Evolutionary conservation across 1,140 invertebrate genomes (phyloP).

Genomic region (Paraescarpia echinospica): DNA sequence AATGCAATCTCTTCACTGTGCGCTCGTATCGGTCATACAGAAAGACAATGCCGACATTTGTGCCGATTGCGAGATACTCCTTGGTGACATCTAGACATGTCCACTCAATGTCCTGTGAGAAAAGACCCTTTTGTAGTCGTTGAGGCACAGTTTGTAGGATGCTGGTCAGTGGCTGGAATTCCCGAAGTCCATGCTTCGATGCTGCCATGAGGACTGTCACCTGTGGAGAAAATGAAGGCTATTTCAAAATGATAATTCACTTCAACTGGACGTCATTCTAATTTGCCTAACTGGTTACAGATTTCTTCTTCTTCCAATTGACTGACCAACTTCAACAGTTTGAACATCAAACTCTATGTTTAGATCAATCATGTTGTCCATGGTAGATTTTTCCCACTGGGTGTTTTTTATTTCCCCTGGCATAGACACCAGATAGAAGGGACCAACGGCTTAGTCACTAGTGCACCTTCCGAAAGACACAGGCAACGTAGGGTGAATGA

Average conservation of each 20-base stretch:
- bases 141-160: conserved; percentile 78
- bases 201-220: background rate
- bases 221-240: background rate
- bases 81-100: conserved; percentile 80
- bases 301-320: too few species aligned
- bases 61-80: conserved; percentile 81
- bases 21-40: conserved; percentile 79
- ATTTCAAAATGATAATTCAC: background rate
- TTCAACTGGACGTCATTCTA: background rate
- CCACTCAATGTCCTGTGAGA: conserved; percentile 75
- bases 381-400: too few species aligned
- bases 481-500: too few species aligned
- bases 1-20: conserved; percentile 67
- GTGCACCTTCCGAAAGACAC: too few species aligned
- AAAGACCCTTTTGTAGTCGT: conserved; percentile 75
- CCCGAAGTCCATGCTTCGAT: conserved; percentile 55
- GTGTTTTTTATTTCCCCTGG: too few species aligned
- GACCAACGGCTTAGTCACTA: too few species aligned
- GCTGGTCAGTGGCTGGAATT: conserved; percentile 79
- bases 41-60: conserved; percentile 82
- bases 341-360: too few species aligned
- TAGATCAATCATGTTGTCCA: too few species aligned
- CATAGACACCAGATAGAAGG: too few species aligned
- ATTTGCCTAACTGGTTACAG: background rate
- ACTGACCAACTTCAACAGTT: too few species aligned